Base-by-base conservation (phyloP, 2,888 invertebrate genomes). In the Patella ulyssiponensis region DNA sequence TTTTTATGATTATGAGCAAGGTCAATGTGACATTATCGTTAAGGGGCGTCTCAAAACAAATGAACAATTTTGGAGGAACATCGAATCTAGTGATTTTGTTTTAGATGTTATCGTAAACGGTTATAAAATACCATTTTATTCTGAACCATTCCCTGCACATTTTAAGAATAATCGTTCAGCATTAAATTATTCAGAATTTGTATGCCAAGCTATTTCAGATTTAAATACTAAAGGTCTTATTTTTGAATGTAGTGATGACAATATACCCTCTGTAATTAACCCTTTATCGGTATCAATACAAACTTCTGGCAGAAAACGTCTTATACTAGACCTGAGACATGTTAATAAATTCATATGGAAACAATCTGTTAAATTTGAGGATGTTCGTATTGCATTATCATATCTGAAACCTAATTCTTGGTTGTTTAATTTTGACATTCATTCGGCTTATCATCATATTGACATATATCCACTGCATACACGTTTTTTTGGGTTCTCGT, bases 281-380 rank as follows among this genome's bases (percentile, higher is more conserved):
- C 74, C 74, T 12, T 58, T 74, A 14, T 64, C 69, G 20, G 69
- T 74, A 15, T 52, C 64, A 12, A 52, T 74, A 17, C 33, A 74
- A 33, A 33, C 15, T 27, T 58, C 58, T 12, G 74, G 74, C 20
- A 74, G 64, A 51, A 69, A 74, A 74, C 11, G 64, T 9, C 44
- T 74, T 44, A 74, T 74, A 64, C 64, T 58, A 52, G 74, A 74
- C 64, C 44, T 74, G 74, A 64, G 64, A 27, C 27, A 53, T n/a
- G 54, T 20, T 5, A 58, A 64, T n/a, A 17, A 58, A 27, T 27
- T 27, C 27, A 27, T 58, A 15, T 58, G 58, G 58, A 58, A 58
- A 58, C 58, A 11, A 20, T 64, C 58, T 9, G 58, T 64, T 7
- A 64, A 64, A 64, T 64, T 64, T n/a, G 58, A 64, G 20, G 58